A percentile compares a stretch with the other conserved stretches of the same genome.
phyloP scores from a whole-genome alignment of 2,888 invertebrate genomes.

The Polia nebulosa region DNA sequence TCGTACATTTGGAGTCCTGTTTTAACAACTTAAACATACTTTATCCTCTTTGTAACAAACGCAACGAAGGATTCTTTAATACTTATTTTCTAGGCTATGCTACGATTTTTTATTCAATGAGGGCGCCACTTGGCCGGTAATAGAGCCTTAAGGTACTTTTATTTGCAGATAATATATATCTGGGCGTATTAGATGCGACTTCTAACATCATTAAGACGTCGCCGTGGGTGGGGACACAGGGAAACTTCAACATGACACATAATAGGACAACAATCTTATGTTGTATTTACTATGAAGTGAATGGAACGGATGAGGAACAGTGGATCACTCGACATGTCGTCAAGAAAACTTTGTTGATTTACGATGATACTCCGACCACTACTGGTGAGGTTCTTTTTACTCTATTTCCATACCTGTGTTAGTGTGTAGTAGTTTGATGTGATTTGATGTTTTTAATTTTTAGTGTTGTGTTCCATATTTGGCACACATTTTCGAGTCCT shows the following conservation, averaged over 20 bases:
- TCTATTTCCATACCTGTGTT: background rate
- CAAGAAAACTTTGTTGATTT: slow-evolving; percentile 34
- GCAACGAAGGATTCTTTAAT: no score
- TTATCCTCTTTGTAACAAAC: no score
- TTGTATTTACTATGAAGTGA: slow-evolving; percentile 23
- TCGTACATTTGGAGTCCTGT: no score
- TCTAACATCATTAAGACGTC: background rate
- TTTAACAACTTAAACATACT: no score
- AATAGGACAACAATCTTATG: slow-evolving; percentile 30
- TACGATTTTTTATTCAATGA: no score
- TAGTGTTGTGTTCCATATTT: no score
- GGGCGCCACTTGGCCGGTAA: no score
- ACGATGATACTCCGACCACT: background rate
- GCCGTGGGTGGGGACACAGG: accelerated
- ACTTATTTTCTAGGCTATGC: no score
- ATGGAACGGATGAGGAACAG: accelerated
- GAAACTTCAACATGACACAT: background rate
- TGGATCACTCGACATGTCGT: slow-evolving; percentile 7
- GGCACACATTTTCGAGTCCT: no score
- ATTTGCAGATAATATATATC: slow-evolving; percentile 31
- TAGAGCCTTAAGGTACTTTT: background rate
- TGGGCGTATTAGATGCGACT: slow-evolving; percentile 19
- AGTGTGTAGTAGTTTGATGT: no score
- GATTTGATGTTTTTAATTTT: no score
- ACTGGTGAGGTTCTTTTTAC: background rate